Evolutionary conservation across 2,113 vertebrate genomes (phyloP), one percentile per base, ranked within the genome.

Genomic region (Coptodon bakossiorum): DNA sequence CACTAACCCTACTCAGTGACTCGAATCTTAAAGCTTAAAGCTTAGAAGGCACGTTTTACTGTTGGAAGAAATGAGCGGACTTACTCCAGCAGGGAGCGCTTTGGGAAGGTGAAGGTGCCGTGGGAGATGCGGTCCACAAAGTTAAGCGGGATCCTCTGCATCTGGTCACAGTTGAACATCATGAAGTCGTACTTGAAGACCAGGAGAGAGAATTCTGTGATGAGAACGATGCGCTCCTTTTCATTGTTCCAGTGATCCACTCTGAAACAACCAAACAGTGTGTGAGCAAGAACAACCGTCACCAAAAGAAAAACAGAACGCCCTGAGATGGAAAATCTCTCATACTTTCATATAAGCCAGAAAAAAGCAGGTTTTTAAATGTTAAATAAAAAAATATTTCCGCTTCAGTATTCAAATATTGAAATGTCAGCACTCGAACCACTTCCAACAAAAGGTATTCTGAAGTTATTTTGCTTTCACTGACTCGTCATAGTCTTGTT

Each of bases 221-320:
- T 91, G 16, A 97, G 12, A 57, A 96, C 76, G 1, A 97, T 56
- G 2, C 96, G 96, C 86, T 98, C 97, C 83, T 96, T 97, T 83
- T 98, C 97, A 5, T 98, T 98, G 95, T 98, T 98, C 98, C 97
- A 97, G 86, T 97, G 96, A 90, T 98, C 97, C 59, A 96, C 94
- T 91, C 97, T 97, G 90, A 17, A 91, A 61, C 29, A 82, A 82
- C 24, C 31, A 85, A 11, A 83, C 19, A 80, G 45, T 50, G 71
- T 31, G 24, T 76, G 43, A 76, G 14, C 71, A 48, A 48, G 71
- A 63, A 63, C 9, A 63, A 59, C 22, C 27, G 22, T 34, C 14
- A 61, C 9, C 57, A 38, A 40, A 9, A 45, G 8, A 45, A 45
- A 2, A 2, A n/a, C 40, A 76, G 22, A 76, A 76, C 14, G n/a